phyloP scores from a whole-genome alignment of 2,797 vertebrate species.

The Muscicapa comitata region DNA sequence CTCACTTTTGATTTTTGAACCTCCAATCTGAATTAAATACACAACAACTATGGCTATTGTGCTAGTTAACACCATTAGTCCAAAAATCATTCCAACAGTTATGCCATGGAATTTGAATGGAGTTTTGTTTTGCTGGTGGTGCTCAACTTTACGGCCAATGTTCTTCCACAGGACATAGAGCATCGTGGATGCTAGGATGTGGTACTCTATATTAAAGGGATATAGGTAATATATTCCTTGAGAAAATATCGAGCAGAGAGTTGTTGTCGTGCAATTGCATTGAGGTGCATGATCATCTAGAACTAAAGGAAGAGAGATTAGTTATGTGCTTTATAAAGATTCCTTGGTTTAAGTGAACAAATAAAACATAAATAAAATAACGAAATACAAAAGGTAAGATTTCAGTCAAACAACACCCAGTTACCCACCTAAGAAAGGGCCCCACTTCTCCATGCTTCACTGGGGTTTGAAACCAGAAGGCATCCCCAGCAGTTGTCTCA shows the following conservation, averaged over 20 bases:
- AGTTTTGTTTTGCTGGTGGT: constrained; percentile 75
- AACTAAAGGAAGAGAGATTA: constrained; percentile 41
- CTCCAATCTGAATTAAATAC: constrained; percentile 87
- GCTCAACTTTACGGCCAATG: constrained; percentile 86
- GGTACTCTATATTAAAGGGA: constrained; percentile 97
- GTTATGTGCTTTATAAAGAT: not conserved
- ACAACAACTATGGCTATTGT: constrained; percentile 89
- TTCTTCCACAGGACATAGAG: constrained; percentile 98
- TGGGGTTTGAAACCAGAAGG: not conserved
- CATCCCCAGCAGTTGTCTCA: not conserved
- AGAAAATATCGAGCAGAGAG: constrained; percentile 86
- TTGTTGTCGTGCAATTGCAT: constrained; percentile 89
- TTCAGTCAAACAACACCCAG: not conserved
- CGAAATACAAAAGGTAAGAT: not conserved
- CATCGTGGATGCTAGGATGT: constrained; percentile 94
- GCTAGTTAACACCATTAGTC: constrained; percentile 83
- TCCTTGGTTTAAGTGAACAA: not conserved
- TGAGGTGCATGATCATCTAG: constrained; percentile 80
- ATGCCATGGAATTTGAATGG: constrained; percentile 77
- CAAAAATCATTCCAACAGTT: constrained; percentile 81
- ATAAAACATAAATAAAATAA: not conserved
- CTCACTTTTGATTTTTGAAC: constrained; percentile 79
- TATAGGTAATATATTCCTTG: constrained; percentile 91
- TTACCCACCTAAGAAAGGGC: not conserved
- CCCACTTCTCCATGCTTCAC: not conserved